Evolutionary conservation across 2,113 vertebrate species (phyloP).

Genomic region (Ageneiosus marmoratus): DNA sequence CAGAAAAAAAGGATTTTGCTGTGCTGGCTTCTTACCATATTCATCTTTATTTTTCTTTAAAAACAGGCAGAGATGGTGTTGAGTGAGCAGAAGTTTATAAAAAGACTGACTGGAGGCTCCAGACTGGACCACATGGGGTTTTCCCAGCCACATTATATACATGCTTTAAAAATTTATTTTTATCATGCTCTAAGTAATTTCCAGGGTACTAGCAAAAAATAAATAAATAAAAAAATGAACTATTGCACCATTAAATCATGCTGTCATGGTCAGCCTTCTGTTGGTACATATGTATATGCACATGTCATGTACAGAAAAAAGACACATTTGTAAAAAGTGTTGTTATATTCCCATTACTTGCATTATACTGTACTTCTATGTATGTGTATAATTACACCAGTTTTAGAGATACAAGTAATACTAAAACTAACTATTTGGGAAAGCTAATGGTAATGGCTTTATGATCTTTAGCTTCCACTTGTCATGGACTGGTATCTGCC

Average conservation of each 20-base stretch:
- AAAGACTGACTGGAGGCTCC: neutral
- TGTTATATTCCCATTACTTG: neutral
- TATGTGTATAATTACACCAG: too few relatives aligned
- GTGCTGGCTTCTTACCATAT: neutral
- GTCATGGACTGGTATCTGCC: neutral
- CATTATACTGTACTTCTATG: too few relatives aligned
- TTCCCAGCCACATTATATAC: neutral
- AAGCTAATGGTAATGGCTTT: conserved; percentile 27
- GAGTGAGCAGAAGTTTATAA: neutral
- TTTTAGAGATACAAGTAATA: neutral
- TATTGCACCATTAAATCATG: neutral
- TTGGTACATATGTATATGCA: neutral
- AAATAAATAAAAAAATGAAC: neutral
- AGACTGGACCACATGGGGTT: neutral
- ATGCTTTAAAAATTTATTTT: neutral
- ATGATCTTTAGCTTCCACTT: neutral
- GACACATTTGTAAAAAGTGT: neutral
- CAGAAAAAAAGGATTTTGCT: neutral
- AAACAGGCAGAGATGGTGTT: neutral
- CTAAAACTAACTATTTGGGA: neutral
- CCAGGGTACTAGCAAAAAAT: neutral
- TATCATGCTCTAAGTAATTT: neutral
- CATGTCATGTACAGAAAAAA: neutral
- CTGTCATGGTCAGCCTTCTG: neutral
- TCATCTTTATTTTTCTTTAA: neutral